These are phyloP conservation scores for Azorinus chamasolen DNA, from an alignment of 2,888 invertebrate species.

Conservation along the genomic window DNA sequence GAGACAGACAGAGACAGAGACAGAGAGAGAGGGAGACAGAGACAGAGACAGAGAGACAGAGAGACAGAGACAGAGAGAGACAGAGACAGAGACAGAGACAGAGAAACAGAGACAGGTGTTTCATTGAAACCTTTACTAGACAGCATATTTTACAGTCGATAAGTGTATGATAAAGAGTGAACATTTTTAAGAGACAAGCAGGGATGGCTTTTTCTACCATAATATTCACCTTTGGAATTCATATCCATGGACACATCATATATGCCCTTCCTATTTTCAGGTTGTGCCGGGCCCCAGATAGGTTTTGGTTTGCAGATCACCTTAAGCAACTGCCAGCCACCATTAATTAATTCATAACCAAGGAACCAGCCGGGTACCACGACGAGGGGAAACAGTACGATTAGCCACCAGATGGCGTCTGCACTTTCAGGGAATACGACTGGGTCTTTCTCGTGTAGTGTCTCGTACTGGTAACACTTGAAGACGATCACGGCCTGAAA, in stretches of 20 bases:
- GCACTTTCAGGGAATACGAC: constrained; percentile 72
- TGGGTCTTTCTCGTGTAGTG: constrained; percentile 64
- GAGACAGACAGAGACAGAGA: too few relatives aligned
- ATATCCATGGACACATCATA: too few relatives aligned
- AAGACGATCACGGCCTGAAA: constrained; percentile 79
- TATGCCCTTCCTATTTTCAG: too few relatives aligned
- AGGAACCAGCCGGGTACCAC: constrained; percentile 77
- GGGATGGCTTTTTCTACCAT: too few relatives aligned
- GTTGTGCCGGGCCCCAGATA: neutral
- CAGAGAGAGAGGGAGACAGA: too few relatives aligned
- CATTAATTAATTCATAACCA: constrained; percentile 61
- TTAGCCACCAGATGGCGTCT: constrained; percentile 77
- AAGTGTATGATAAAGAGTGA: too few relatives aligned
- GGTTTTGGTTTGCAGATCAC: neutral
- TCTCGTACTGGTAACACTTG: constrained; percentile 76
- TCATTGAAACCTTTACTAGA: too few relatives aligned
- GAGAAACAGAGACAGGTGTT: constrained; percentile 7
- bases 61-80: constrained; percentile 13
- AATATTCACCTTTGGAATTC: too few relatives aligned
- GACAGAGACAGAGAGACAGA: constrained; percentile 16
- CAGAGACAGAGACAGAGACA: neutral
- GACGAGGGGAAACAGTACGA: constrained; percentile 69
- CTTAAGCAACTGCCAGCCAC: constrained; percentile 17
- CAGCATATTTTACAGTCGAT: too few relatives aligned
- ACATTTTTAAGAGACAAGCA: too few relatives aligned